Evolutionary conservation across 2,888 invertebrate genomes (phyloP).

Genomic region (Conus canariensis): DNA sequence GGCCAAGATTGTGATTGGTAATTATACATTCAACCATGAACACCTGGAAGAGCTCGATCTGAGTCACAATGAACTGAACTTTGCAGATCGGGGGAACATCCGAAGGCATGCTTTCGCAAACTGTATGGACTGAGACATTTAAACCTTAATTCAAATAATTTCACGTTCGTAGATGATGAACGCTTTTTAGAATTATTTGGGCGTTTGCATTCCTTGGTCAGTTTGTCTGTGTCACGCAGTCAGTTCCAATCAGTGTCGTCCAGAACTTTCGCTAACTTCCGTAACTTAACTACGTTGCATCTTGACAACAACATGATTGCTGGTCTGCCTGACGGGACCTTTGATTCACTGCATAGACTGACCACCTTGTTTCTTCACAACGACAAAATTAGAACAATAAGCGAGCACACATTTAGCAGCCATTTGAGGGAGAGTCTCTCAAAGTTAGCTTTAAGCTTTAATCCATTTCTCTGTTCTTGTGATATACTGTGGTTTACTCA

Average conservation of each 20-base stretch:
- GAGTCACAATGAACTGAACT: neutral
- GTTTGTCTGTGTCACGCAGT: slow-evolving; percentile 24
- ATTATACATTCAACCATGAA: neutral
- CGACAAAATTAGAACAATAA: neutral
- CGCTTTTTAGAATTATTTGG: slow-evolving; percentile 30
- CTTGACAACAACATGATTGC: slow-evolving; percentile 40
- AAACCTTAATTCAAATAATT: slow-evolving; percentile 25
- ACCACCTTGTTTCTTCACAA: slow-evolving; percentile 81
- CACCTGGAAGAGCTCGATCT: neutral
- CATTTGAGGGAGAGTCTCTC: neutral
- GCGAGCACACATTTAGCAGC: neutral
- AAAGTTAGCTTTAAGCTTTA: slow-evolving; percentile 63
- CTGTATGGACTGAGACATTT: neutral
- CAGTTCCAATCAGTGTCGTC: slow-evolving; percentile 11
- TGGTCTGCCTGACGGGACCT: slow-evolving; percentile 40
- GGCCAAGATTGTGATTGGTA: neutral
- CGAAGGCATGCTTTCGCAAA: neutral
- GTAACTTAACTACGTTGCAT: slow-evolving; percentile 11
- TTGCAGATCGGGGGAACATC: neutral
- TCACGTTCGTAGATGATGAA: neutral
- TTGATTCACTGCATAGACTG: slow-evolving; percentile 33
- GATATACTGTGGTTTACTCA: slow-evolving; percentile 18
- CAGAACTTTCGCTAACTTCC: slow-evolving; percentile 31
- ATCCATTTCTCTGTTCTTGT: slow-evolving; percentile 74
- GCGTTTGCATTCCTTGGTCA: slow-evolving; percentile 28